Evolutionary conservation across 2,888 invertebrate species (phyloP).

Genomic region (Omphaloscelis lunosa): DNA sequence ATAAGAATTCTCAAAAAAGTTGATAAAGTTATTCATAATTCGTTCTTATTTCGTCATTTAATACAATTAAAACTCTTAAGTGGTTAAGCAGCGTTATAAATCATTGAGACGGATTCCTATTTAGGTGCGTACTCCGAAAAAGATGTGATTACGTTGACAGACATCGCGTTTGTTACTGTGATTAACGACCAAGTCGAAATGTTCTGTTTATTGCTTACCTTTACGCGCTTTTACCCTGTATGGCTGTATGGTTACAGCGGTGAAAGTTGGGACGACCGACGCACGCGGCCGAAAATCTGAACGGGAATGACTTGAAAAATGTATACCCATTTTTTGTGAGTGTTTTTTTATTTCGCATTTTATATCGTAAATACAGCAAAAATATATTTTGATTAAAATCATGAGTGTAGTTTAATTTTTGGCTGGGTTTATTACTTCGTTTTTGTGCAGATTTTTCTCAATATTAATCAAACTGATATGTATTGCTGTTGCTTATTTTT

Average conservation of each 20-base stretch:
- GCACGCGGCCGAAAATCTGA: constrained; percentile 32
- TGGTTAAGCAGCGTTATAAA: constrained; percentile 53
- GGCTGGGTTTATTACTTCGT: neutral
- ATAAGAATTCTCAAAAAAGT: constrained; percentile 40
- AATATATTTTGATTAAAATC: constrained; percentile 38
- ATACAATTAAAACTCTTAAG: constrained; percentile 53
- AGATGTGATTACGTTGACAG: constrained; percentile 66
- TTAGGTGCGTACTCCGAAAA: constrained; percentile 51
- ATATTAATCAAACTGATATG: constrained; percentile 18
- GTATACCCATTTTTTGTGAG: constrained; percentile 29
- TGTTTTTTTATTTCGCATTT: constrained; percentile 45
- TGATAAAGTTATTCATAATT: constrained; percentile 41
- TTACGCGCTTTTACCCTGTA: constrained; percentile 51
- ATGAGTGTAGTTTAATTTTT: constrained; percentile 25
- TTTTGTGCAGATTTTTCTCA: neutral
- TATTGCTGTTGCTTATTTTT: constrained; percentile 2
- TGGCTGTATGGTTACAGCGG: constrained; percentile 42
- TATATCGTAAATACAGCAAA: constrained; percentile 22
- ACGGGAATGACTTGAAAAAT: constrained; percentile 44
- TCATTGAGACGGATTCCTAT: constrained; percentile 55
- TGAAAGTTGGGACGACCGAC: constrained; percentile 52
- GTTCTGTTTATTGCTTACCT: constrained; percentile 65
- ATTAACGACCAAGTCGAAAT: constrained; percentile 61
- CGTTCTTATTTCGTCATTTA: constrained; percentile 31
- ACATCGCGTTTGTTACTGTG: constrained; percentile 60